Evolutionary conservation across 2,888 invertebrate genomes (phyloP).

Genomic region (Rhagium mordax): DNA sequence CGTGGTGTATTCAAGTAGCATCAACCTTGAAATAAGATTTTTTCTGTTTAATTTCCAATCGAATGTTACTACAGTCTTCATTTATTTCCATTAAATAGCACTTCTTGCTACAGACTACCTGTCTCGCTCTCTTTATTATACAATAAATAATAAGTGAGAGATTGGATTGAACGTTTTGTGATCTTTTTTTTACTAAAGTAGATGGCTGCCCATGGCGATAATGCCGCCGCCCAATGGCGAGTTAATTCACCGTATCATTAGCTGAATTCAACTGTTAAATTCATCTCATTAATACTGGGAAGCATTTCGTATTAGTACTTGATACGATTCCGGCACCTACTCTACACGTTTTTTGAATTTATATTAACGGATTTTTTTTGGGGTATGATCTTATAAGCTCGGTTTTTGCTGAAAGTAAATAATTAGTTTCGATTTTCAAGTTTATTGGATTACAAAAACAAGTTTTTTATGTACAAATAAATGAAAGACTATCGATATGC

Average conservation of each 20-base stretch:
- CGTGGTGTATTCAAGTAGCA: neutral
- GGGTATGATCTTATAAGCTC: no score
- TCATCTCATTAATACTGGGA: slow-evolving; percentile 44
- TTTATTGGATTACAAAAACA: neutral
- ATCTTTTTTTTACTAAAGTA: slow-evolving; percentile 46
- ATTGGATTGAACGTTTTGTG: slow-evolving; percentile 27
- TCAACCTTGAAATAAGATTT: slow-evolving; percentile 20
- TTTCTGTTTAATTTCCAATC: slow-evolving; percentile 22
- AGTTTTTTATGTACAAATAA: neutral
- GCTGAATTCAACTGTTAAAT: slow-evolving; percentile 59
- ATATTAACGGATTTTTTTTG: neutral
- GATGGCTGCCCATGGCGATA: slow-evolving; percentile 53
- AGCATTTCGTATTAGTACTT: slow-evolving; percentile 21
- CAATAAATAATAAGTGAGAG: slow-evolving; percentile 35
- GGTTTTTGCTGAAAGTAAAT: neutral
- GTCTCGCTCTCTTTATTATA: slow-evolving; percentile 24
- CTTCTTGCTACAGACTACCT: slow-evolving; percentile 7
- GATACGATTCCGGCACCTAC: slow-evolving; percentile 9
- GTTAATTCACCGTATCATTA: slow-evolving; percentile 59
- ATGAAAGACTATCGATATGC: neutral
- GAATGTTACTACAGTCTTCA: slow-evolving; percentile 10
- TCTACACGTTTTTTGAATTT: slow-evolving; percentile 2
- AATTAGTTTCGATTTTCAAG: slow-evolving; percentile 10
- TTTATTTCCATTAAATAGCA: slow-evolving; percentile 31
- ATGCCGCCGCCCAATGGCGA: slow-evolving; percentile 53